Evolutionary conservation across 2,797 vertebrate species (phyloP).

Genomic region (Gymnocypris eckloni): DNA sequence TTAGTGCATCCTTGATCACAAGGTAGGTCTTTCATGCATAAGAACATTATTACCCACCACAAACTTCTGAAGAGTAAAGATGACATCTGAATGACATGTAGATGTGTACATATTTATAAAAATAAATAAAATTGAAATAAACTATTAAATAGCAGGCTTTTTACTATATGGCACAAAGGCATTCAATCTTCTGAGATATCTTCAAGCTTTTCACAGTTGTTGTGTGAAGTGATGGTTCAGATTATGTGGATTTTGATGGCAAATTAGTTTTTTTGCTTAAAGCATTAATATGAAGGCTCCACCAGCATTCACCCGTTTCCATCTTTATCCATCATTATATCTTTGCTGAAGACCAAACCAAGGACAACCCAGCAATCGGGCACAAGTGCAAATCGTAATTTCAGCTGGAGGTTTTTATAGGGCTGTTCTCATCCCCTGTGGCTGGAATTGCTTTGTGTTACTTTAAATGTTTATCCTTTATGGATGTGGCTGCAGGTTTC

Average conservation of each 20-base stretch:
- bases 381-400: slow-evolving; percentile 60
- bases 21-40: background rate
- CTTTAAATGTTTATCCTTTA: slow-evolving; percentile 75
- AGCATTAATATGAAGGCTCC: background rate
- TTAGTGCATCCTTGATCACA: background rate
- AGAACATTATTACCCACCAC: background rate
- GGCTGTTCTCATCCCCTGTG: slow-evolving; percentile 65
- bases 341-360: slow-evolving; percentile 45
- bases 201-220: background rate
- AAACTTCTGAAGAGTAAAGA: background rate
- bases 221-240: background rate
- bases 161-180: background rate
- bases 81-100: background rate
- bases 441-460: slow-evolving; percentile 74
- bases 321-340: slow-evolving; percentile 31
- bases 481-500: slow-evolving; percentile 53
- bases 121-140: background rate
- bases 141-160: background rate
- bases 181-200: background rate
- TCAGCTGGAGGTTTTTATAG: slow-evolving; percentile 70
- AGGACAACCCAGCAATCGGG: slow-evolving; percentile 34
- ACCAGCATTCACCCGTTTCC: slow-evolving; percentile 11
- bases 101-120: background rate
- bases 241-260: slow-evolving; percentile 5
- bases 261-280: background rate